Conservation (phyloP, 2,113 vertebrate genomes). For the Corapipo altera region DNA sequence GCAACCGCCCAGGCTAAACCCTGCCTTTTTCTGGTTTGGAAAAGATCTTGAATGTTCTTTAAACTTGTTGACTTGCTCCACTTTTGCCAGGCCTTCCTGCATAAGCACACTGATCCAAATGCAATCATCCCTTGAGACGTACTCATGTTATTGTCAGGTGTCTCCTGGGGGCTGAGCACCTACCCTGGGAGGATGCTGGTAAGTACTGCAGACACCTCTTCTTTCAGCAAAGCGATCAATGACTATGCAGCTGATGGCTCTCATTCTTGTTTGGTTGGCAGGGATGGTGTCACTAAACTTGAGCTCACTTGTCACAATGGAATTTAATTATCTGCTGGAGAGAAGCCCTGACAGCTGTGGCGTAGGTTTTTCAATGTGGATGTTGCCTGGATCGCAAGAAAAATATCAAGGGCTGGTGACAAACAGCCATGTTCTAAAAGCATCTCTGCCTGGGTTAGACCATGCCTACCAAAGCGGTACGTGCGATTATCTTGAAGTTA, state of each 20-base stretch:
- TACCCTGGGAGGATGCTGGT: neutral
- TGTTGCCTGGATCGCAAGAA: constrained; percentile 46
- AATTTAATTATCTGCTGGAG: constrained; percentile 60
- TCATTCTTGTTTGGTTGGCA: constrained; percentile 25
- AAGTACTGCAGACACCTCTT: constrained; percentile 1
- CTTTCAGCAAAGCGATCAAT: neutral
- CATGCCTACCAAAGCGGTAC: constrained; percentile 22
- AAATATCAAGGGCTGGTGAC: constrained; percentile 62
- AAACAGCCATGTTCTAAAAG: constrained; percentile 63
- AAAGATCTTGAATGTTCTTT: constrained; percentile 19
- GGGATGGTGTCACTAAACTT: constrained; percentile 42
- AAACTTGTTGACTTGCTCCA: constrained; percentile 23
- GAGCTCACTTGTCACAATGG: constrained; percentile 62
- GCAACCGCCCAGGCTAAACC: neutral
- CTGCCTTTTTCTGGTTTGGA: neutral
- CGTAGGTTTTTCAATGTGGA: constrained; percentile 58
- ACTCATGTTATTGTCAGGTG: neutral
- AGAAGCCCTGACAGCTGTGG: constrained; percentile 64
- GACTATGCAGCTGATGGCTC: neutral
- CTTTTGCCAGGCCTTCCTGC: constrained; percentile 11
- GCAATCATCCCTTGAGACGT: neutral
- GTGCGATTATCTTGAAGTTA: constrained; percentile 13
- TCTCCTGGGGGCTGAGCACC: neutral
- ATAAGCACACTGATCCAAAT: neutral
- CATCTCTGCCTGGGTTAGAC: constrained; percentile 55